These are phyloP conservation scores for Pseudorectes ferrugineus DNA, from an alignment of 2,113 vertebrate species.

Conservation along the genomic window DNA sequence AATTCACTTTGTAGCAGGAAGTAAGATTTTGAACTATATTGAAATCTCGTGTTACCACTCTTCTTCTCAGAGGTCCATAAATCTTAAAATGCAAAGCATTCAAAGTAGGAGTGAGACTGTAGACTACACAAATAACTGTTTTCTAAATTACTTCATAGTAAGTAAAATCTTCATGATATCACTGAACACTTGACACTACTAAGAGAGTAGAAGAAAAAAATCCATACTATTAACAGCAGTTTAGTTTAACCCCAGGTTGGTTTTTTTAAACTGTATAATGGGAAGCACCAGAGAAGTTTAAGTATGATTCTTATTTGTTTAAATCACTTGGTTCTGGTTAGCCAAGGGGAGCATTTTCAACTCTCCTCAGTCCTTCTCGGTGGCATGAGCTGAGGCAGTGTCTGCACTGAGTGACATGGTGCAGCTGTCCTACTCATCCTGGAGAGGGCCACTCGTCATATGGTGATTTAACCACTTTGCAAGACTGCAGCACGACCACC, in stretches of 20 bases:
- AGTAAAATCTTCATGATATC: not conserved
- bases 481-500: not conserved
- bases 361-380: accelerated
- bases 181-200: not conserved
- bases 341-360: not conserved
- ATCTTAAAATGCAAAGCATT: not conserved
- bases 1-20: not conserved
- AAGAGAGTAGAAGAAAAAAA: not conserved
- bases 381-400: not conserved
- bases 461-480: accelerated
- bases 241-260: not conserved
- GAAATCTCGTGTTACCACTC: not conserved
- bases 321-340: not conserved
- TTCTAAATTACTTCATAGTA: not conserved
- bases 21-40: not conserved
- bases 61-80: not conserved
- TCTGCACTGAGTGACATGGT: accelerated
- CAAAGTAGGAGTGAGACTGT: not conserved
- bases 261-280: not conserved
- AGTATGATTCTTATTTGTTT: not conserved
- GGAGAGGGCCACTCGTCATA: not conserved
- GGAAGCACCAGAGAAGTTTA: not conserved
- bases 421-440: not conserved
- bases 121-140: not conserved
- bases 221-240: not conserved